These are phyloP conservation scores for Gadus chalcogrammus DNA, from an alignment of 2,113 vertebrate species.

Conservation along the genomic window DNA sequence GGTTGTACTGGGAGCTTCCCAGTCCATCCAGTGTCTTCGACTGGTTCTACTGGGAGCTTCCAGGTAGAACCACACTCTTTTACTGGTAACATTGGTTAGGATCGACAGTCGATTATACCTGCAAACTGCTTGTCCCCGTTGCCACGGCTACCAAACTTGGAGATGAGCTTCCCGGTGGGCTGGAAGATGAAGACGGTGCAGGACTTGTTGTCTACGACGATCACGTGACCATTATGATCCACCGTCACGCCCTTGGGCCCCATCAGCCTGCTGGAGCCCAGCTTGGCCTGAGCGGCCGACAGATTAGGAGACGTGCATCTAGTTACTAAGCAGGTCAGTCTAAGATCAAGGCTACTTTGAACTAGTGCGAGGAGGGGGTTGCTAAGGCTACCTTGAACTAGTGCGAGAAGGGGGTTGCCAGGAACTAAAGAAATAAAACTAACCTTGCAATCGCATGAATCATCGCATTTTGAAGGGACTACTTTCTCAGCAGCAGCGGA, in stretches of 20 bases:
- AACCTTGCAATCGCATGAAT: too few species aligned
- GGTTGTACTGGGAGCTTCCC: neutral
- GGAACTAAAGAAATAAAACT: too few species aligned
- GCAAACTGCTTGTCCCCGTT: conserved; percentile 98
- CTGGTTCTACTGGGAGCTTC: neutral
- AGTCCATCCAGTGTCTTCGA: neutral
- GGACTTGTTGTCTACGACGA: conserved; percentile 97
- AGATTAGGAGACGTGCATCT: neutral
- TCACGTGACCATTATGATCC: conserved; percentile 94
- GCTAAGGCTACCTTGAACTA: too few species aligned
- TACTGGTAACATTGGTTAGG: neutral
- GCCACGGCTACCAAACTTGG: conserved; percentile 93
- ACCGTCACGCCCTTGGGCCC: conserved; percentile 96
- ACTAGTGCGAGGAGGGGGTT: too few species aligned
- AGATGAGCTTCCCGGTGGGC: conserved; percentile 90
- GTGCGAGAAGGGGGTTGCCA: too few species aligned
- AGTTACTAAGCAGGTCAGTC: too few species aligned
- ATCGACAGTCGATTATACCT: conserved; percentile 72
- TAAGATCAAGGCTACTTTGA: too few species aligned
- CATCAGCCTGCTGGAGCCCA: conserved; percentile 94
- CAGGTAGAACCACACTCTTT: neutral
- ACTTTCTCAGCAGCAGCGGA: too few species aligned
- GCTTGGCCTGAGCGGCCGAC: conserved; percentile 80
- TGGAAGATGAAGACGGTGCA: conserved; percentile 98
- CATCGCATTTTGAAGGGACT: too few species aligned